A percentile compares a stretch with the other conserved stretches of the same genome.
phyloP scores from a whole-genome alignment of 2,797 vertebrate species.

The Geotrypetes seraphini region DNA sequence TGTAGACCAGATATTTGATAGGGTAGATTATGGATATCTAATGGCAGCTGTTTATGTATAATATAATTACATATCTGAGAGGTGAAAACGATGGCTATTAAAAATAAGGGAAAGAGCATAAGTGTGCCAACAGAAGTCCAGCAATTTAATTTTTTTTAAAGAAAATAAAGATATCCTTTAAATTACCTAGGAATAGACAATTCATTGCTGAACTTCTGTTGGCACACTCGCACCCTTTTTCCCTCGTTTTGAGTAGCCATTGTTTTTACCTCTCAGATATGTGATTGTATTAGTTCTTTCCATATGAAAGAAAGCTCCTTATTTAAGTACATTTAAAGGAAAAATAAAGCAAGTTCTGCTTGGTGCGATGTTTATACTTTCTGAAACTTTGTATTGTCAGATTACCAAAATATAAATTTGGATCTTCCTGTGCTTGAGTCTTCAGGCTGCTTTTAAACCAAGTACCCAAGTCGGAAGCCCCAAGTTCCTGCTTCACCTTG shows the following conservation, averaged over 20 bases:
- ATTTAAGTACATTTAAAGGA: conserved; percentile 67
- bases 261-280: conserved; percentile 89
- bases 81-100: no score
- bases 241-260: conserved; percentile 63
- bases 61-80: conserved; percentile 45
- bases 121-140: no score
- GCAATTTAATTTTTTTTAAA: no score
- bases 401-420: no score
- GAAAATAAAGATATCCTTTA: conserved; percentile 25
- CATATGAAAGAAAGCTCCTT: conserved; percentile 82
- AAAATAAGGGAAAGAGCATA: no score
- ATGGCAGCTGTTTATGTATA: conserved; percentile 40
- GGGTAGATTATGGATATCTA: conserved; percentile 60
- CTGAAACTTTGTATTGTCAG: not conserved
- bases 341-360: conserved; percentile 58
- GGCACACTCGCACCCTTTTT: conserved; percentile 32
- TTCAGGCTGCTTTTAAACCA: no score
- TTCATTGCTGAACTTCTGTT: conserved; percentile 36
- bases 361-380: no score
- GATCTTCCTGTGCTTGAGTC: no score
- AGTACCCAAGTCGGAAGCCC: no score
- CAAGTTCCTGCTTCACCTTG: no score
- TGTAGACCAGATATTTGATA: conserved; percentile 65
- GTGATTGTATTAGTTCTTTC: conserved; percentile 86
- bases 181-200: conserved; percentile 30